Evolutionary conservation across 2,888 invertebrate species (phyloP).

Genomic region (Hedychridium roseum): DNA sequence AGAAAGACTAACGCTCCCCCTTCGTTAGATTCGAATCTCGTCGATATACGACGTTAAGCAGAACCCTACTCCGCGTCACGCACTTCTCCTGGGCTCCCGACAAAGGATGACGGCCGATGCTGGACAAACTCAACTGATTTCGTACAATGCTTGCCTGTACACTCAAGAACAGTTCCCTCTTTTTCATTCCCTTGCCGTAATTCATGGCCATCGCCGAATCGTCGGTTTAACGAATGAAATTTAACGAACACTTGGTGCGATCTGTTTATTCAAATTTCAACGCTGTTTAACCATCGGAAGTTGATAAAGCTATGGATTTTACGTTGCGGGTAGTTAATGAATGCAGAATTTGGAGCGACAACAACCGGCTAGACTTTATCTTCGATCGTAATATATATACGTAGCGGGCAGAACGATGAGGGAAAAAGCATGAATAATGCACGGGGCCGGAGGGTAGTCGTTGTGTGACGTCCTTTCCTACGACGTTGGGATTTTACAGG

Average conservation of each 20-base stretch:
- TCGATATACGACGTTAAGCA: background rate
- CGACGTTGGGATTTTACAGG: no score
- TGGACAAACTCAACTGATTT: no score
- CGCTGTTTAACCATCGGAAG: no score
- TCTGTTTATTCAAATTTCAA: no score
- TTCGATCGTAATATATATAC: constrained; percentile 2
- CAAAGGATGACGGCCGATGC: background rate
- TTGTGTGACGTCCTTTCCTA: background rate
- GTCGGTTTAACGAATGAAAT: no score
- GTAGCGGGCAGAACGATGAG: background rate
- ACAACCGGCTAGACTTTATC: constrained; percentile 3
- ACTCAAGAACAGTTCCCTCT: no score
- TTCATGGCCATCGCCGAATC: no score
- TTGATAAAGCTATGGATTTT: no score
- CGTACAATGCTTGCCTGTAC: no score
- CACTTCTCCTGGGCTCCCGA: background rate
- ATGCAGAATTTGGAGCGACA: constrained; percentile 1
- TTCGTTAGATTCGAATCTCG: background rate
- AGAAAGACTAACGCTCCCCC: constrained; percentile 5
- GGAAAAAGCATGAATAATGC: constrained; percentile 10
- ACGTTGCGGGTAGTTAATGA: no score
- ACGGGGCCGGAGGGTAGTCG: background rate
- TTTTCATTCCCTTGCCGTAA: no score
- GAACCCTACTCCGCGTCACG: background rate
- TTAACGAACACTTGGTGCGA: no score